phyloP scores from a whole-genome alignment of 1,140 invertebrate genomes.

The Pinna nobilis region DNA sequence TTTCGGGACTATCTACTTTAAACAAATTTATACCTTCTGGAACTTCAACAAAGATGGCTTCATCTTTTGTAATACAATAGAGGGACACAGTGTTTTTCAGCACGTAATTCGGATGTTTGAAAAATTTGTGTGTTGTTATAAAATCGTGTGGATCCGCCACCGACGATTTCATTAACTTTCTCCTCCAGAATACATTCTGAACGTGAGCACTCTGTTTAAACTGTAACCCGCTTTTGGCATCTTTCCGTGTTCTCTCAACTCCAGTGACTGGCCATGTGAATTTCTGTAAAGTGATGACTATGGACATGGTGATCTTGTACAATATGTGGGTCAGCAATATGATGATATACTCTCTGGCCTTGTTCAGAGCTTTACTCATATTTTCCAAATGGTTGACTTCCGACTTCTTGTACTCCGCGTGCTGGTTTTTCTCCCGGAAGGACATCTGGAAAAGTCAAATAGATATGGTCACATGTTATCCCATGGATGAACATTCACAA shows the following conservation, averaged over 20 bases:
- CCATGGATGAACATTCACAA: no score
- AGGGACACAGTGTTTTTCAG: slow-evolving; percentile 66
- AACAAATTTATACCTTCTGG: slow-evolving; percentile 54
- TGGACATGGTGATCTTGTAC: slow-evolving; percentile 56
- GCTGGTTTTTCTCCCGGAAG: slow-evolving; percentile 13
- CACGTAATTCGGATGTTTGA: slow-evolving; percentile 66
- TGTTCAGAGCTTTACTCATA: slow-evolving; percentile 63
- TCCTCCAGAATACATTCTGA: slow-evolving; percentile 64
- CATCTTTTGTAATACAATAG: slow-evolving; percentile 63
- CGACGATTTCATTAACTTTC: slow-evolving; percentile 57
- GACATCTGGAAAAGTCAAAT: slow-evolving; percentile 41
- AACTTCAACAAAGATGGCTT: slow-evolving; percentile 66
- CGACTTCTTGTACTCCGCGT: slow-evolving; percentile 34
- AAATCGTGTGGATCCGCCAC: slow-evolving; percentile 66
- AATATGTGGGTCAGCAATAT: slow-evolving; percentile 56
- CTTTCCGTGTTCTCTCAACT: slow-evolving; percentile 62
- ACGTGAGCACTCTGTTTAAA: slow-evolving; percentile 70
- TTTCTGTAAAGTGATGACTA: slow-evolving; percentile 65
- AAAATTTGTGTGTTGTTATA: slow-evolving; percentile 66
- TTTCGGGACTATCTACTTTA: slow-evolving; percentile 38
- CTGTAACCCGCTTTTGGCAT: slow-evolving; percentile 62
- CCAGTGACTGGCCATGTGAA: slow-evolving; percentile 69
- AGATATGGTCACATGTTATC: no score
- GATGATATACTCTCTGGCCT: slow-evolving; percentile 60
- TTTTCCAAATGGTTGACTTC: slow-evolving; percentile 65